phyloP scores from a whole-genome alignment of 2,113 vertebrate genomes.

The Ancistrus triradiatus region DNA sequence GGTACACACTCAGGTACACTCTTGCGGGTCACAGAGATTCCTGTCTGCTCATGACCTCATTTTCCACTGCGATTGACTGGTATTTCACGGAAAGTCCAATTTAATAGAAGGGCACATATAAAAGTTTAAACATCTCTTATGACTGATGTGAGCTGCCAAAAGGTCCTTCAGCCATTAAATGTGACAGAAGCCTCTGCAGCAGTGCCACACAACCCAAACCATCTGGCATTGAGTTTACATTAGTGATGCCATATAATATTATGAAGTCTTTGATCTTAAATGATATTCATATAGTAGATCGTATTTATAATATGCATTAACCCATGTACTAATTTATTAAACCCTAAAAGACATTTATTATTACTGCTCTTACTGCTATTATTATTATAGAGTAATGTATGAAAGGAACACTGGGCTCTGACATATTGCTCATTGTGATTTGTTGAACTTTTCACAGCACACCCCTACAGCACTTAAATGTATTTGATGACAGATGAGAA shows the following conservation, averaged over 20 bases:
- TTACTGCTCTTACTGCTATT: no score
- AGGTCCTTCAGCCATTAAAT: neutral
- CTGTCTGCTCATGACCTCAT: neutral
- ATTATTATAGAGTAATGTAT: no score
- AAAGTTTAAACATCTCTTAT: no score
- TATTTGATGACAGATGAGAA: no score
- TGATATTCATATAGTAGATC: no score
- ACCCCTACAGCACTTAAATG: no score
- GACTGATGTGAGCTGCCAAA: neutral
- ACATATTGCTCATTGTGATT: no score
- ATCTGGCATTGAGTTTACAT: slow-evolving; percentile 6
- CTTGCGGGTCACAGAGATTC: neutral
- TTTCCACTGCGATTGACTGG: neutral
- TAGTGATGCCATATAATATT: slow-evolving; percentile 8
- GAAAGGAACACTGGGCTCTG: no score
- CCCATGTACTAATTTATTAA: no score
- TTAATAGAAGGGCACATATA: neutral
- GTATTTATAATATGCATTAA: no score
- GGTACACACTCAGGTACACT: neutral
- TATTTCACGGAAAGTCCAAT: neutral
- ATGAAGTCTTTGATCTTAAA: slow-evolving; percentile 16
- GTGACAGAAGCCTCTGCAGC: neutral
- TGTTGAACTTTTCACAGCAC: no score
- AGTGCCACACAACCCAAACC: neutral
- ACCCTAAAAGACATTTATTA: no score